These are phyloP conservation scores for Pheosia gnoma DNA, from an alignment of 2,888 invertebrate genomes.

Conservation along the genomic window DNA sequence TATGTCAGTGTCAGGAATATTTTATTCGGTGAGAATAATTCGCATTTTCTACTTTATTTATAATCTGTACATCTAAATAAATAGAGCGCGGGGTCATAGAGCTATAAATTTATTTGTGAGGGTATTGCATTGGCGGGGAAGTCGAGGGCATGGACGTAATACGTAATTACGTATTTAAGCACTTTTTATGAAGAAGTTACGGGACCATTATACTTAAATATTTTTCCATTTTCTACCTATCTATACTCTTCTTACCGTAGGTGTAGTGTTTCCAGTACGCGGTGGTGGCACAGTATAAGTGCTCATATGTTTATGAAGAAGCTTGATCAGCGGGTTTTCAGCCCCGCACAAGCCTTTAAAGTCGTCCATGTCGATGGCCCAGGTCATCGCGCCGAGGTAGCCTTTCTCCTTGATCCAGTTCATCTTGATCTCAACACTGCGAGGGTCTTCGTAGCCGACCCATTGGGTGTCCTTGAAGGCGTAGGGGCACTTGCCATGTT, in stretches of 20 bases:
- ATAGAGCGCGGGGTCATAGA: background rate
- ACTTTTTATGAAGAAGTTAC: too few relatives aligned
- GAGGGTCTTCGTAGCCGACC: slow-evolving; percentile 94
- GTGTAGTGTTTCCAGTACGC: slow-evolving; percentile 84
- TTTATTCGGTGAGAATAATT: background rate
- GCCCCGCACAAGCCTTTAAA: slow-evolving; percentile 92
- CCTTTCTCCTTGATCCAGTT: slow-evolving; percentile 93
- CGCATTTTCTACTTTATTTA: background rate
- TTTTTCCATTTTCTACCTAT: too few relatives aligned
- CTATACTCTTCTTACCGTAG: slow-evolving; percentile 84
- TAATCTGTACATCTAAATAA: background rate
- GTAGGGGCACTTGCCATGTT: slow-evolving; percentile 92
- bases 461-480: slow-evolving; percentile 94
- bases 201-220: too few relatives aligned
- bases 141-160: too few relatives aligned
- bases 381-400: slow-evolving; percentile 93
- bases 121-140: too few relatives aligned
- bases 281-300: slow-evolving; percentile 88
- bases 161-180: too few relatives aligned
- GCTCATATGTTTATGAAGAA: slow-evolving; percentile 89
- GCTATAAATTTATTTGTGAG: too few relatives aligned
- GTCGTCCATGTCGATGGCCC: slow-evolving; percentile 97
- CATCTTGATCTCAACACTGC: slow-evolving; percentile 94
- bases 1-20: background rate
- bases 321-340: slow-evolving; percentile 89